Base-by-base conservation (phyloP, 2,888 invertebrate genomes). In the Drosophila helvetica region DNA sequence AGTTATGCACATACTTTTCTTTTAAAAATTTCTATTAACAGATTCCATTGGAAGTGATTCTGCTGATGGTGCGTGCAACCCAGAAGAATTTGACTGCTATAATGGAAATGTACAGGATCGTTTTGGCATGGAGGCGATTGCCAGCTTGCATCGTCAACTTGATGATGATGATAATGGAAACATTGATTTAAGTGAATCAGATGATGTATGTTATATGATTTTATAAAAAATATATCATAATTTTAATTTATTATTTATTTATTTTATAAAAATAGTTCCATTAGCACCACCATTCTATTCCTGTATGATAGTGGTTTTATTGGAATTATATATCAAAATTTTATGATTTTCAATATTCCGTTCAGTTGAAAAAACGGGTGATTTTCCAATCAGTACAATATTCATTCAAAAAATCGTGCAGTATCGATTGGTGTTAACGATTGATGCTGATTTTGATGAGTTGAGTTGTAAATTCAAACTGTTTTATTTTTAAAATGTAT, bases 141-240 rank as follows among this genome's bases (percentile, higher is more conserved):
- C 95, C 76, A 95, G 96, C 80, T 94, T 99, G 48, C 99, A 99
- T 93, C 94, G 95, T 77, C 98, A 98, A 92, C 94, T 99, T 79
- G 99, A 99, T 92, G 99, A 99, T 91, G 99, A 99, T 93, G 96
- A 97, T 84, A 98, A 99, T 93, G 99, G 99, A 72, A 98, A 98
- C 92, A 97, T 99, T 78, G 99, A 99, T 93, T 94, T 98, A 74
- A 96, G 97, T 78, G 99, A 99, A 94, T 99, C 99, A 77, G 98
- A 98, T 93, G 99, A 98, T 93, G 98, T 98, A 93, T 94, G 95
- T 46, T 50, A 45, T 55, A 17, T 57, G 45, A 0, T 45, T 15
- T 59, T 43, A 42, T 33, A 2, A 22, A 30, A 65, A 67, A 77
- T 79, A 68, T 75, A 92, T 94, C n/a, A 54, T 5, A 9, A 42